Conservation (phyloP, 1,140 invertebrate species). For the Pseudoatta argentina region DNA sequence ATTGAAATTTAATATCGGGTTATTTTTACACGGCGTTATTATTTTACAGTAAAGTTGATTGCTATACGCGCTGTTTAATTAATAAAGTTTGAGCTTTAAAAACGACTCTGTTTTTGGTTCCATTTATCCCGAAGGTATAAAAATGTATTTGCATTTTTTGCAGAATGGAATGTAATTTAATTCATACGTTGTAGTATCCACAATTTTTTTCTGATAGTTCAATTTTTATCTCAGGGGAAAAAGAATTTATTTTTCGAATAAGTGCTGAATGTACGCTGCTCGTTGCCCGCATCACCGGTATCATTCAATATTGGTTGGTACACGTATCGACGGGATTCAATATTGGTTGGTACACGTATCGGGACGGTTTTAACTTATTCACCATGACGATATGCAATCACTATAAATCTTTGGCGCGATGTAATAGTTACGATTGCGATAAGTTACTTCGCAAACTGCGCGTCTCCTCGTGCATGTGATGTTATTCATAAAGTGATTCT, state of each 20-base stretch:
- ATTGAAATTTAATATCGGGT: constrained; percentile 27
- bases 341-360: not conserved
- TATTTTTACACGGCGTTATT: not conserved
- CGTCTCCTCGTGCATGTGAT: not conserved
- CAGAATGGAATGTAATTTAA: not conserved
- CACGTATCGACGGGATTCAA: not conserved
- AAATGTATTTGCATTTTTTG: constrained; percentile 6
- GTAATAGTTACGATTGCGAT: constrained; percentile 42
- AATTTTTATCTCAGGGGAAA: constrained; percentile 9
- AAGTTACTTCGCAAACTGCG: constrained; percentile 14
- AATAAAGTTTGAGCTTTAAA: constrained; percentile 11
- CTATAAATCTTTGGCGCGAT: constrained; percentile 10
- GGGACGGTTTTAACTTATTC: constrained; percentile 25
- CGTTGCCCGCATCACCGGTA: not conserved
- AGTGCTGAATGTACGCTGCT: not conserved
- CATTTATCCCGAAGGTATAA: constrained; percentile 3
- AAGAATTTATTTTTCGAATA: not conserved
- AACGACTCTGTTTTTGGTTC: not conserved
- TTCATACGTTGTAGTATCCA: not conserved
- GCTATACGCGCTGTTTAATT: constrained; percentile 31
- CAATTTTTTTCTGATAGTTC: not conserved
- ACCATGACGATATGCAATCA: not conserved
- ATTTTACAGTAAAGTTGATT: constrained; percentile 20
- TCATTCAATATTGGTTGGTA: not conserved
- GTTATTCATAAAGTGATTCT: constrained; percentile 35